Evolutionary conservation across 2,113 vertebrate species (phyloP), one percentile per base, ranked within the genome.

Genomic region (Pseudorhombus dupliciocellatus): DNA sequence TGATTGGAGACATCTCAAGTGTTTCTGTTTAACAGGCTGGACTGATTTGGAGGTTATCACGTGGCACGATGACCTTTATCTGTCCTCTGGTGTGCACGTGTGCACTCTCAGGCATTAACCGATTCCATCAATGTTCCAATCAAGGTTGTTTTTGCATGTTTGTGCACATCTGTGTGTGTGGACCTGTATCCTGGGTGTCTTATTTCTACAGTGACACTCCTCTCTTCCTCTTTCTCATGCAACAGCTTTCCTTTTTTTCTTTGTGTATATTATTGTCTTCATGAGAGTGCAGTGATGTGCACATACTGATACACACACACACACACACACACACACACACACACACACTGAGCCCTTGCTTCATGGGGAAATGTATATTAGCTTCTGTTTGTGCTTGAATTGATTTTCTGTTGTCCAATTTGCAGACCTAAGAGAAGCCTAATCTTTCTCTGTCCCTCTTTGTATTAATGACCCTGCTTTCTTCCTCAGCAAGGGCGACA

Each of bases 401-500:
- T 76, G 83, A 85, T 87, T 85, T 85, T 76, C 70, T 67, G 31
- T 71, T 51, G 65, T 78, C 73, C 68, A 83, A 83, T 86, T 88
- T 83, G 70, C 67, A 69, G 52, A 73, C 53, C 53, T 67, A 80
- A 81, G 51, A 51, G 60, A 81, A 58, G 51, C 54, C 66, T 79
- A 58, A 81, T 84, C 79, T 63, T 60, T 59, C 46, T 55, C 40
- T 56, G 46, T 75, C 21, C 61, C 37, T 61, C 44, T 70, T 67
- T 55, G 42, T 81, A 74, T 75, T 84, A 83, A 88, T 84, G 81
- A 55, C 52, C 21, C 54, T 22, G 60, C 54, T 60, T 70, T 74
- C 37, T 69, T 73, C 51, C 70, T 57, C 37, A 57, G 55, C 51
- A 55, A 28, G 34, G 76, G 62, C 44, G 50, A 79, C 72, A 62